phyloP scores from a whole-genome alignment of 2,888 invertebrate species.

The Drosophila lutescens region DNA sequence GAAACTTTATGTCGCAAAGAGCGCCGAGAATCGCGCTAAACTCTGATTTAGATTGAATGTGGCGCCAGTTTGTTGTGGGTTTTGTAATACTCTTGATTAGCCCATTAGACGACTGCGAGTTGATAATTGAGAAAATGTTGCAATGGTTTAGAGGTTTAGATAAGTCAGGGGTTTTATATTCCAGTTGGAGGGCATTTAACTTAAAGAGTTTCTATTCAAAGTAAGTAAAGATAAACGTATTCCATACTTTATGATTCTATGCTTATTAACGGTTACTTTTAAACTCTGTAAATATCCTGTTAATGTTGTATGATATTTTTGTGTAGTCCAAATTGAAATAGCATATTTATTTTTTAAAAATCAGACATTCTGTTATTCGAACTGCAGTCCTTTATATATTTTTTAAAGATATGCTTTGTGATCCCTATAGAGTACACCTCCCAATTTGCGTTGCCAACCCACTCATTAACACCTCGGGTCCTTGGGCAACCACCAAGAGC shows the following conservation, averaged over 20 bases:
- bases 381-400: not conserved
- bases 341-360: too few relatives aligned
- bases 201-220: too few relatives aligned
- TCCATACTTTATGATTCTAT: too few relatives aligned
- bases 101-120: conserved; percentile 25
- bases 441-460: not conserved
- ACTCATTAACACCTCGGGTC: conserved; percentile 26
- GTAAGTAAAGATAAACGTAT: too few relatives aligned
- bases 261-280: too few relatives aligned
- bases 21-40: conserved; percentile 21
- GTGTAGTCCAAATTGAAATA: too few relatives aligned
- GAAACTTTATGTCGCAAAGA: conserved; percentile 54
- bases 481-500: conserved; percentile 9
- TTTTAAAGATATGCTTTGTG: not conserved
- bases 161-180: not conserved
- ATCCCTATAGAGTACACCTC: not conserved
- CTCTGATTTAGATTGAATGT: conserved; percentile 51
- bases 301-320: too few relatives aligned
- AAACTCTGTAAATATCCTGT: not conserved
- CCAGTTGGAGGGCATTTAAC: not conserved
- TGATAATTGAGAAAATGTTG: not conserved
- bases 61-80: conserved; percentile 44
- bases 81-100: conserved; percentile 34
- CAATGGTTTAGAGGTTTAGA: not conserved
- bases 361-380: not conserved